Evolutionary conservation across 1,140 invertebrate species (phyloP), one percentile per base, ranked within the genome.

Genomic region (Solenopsis invicta): DNA sequence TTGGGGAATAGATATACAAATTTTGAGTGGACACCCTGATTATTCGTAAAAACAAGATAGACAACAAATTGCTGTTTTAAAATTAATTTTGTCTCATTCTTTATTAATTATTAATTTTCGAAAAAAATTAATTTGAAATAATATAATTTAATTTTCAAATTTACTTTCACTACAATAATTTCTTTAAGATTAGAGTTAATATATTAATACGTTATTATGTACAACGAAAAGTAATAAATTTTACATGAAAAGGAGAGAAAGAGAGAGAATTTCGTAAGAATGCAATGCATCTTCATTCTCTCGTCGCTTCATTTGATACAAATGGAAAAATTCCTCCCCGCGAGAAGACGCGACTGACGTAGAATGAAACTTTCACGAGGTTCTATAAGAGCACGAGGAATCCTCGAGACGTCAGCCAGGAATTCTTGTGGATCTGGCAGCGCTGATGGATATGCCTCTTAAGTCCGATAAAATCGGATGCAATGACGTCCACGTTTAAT

Each of bases 271-370:
- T 67, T 37, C 59, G 24, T 3, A 71, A 5, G 78, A 72, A 82
- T 48, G 66, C n/a, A 48, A 78, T 80, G 62, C 48, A 54, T 81
- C 64, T 61, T 69, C 77, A 24, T 64, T 37, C 48, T 34, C 24
- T 74, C 41, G 69, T n/a, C 77, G 69, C 80, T 84, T 75, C 54
- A 84, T 84, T 75, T 75, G 69, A 61, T 84, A 84, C 69, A 75
- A 84, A 84, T 74, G 69, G 69, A 75, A 37, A 41, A 74, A 61
- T 61, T 75, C 54, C n/a, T 72, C 8, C n/a, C 48, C 48, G 21
- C 50, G 77, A 54, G 48, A 71, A 81, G 66, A 50, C 56, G 24
- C 56, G 69, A 13, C 50, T 48, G 54, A 72, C 41, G 80, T 34
- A 48, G 54, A 62, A 84, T 74, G 69, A 80, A 85, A 85, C 48